Base-by-base conservation (phyloP, 2,797 vertebrate genomes). In the Loriculus beryllinus region DNA sequence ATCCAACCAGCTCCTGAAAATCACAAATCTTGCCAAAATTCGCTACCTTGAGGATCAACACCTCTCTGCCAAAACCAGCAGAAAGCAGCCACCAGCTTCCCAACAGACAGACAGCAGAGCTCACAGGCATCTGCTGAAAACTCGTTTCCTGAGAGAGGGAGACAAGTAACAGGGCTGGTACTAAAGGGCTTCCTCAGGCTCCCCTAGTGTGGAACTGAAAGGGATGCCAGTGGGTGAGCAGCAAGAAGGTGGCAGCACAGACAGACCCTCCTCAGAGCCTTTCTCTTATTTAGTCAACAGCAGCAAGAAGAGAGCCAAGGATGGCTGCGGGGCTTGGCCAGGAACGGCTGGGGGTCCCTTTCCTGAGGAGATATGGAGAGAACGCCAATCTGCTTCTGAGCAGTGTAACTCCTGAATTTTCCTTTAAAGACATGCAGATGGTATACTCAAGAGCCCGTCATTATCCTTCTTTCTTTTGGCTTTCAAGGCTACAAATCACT, bases 401-500 rank as follows among this genome's bases (percentile, higher is more conserved):
- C 95, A 92, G 88, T 64, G 65, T 86, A 96, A 93, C 84, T 48
- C 91, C 65, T 82, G 59, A 84, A 77, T 57, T 94, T 96, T 96
- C 93, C 82, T 94, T 89, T 92, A 92, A 94, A 95, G 77, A 92
- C 94, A 95, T 72, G 88, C 64, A 94, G 84, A 93, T 59, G n/a
- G 59, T 76, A 37, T 83, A 69, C 78, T 90, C 86, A 77, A 93
- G 94, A 78, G 18, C 51, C 63, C n/a, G 88, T 40, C 81, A 39
- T 57, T 60, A 49, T 65, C 31, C 14, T 56, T 49, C 67, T 42
- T 90, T 60, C n/a, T 29, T 65, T 74, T 43, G 39, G 68, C 51
- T 88, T 88, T 77, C 23, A 40, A 52, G 68, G 21, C 47, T 75
- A 51, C 59, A 89, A 90, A 74, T 68, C 40, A 43, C 43, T 67